Evolutionary conservation across 2,113 vertebrate species (phyloP).

Genomic region (Theristicus caerulescens): DNA sequence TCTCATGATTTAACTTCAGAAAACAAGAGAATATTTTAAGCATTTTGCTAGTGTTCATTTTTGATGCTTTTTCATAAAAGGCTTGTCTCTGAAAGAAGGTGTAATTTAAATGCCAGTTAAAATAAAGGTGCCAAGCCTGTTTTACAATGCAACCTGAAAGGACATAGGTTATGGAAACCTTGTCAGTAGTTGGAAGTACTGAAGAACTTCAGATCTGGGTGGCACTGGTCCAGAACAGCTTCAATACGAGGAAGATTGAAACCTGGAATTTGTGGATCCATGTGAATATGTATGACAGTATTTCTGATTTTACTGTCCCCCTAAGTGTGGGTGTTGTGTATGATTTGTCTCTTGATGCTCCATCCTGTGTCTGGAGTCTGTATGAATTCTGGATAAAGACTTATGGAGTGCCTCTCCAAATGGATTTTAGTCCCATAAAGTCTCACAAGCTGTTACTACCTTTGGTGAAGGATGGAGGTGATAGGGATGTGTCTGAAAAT

Average conservation of each 20-base stretch:
- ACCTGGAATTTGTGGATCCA: neutral
- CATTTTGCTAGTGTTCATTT: neutral
- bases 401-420: neutral
- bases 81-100: neutral
- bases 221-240: neutral
- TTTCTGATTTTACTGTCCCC: neutral
- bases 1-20: neutral
- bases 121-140: neutral
- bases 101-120: neutral
- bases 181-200: neutral
- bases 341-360: neutral
- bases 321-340: neutral
- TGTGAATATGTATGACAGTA: neutral
- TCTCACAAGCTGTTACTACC: neutral
- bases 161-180: neutral
- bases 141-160: neutral
- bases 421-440: neutral
- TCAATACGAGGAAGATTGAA: neutral
- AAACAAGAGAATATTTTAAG: neutral
- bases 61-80: neutral
- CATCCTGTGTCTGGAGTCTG: neutral
- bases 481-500: neutral
- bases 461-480: neutral
- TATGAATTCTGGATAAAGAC: neutral
- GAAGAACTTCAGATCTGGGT: neutral